Base-by-base conservation (phyloP, 2,888 invertebrate species). In the Pyralis farinalis region DNA sequence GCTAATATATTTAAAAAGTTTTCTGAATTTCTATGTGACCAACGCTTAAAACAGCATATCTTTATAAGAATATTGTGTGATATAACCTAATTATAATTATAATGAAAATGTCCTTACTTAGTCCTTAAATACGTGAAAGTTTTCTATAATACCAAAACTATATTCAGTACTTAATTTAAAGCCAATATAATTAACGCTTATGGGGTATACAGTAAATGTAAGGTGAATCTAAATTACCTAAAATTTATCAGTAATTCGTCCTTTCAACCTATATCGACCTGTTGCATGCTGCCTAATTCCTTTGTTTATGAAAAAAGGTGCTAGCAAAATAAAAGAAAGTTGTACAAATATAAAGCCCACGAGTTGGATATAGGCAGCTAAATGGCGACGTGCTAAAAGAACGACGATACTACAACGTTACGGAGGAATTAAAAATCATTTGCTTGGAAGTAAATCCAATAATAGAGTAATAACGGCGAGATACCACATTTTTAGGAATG, bases 1-100 rank as follows among this genome's bases (percentile, higher is more conserved):
- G 60, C 67, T 65, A 63, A 48, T 52, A 51, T 44, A 53, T 41
- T 16, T 3, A 46, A 58, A 58, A 61, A 59, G 43, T 59, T 68
- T 76, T 74, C 70, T 63, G 70, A 71, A 73, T 75, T 76, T 74
- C 62, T 70, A 78, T 64, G 66, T 71, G 87, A 88, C 87, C 87
- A 87, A 87, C 80, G 85, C 87, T 88, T 86, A 68, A 61, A 72
- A 76, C 79, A 77, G 86, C 87, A 87, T 87, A 87, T 87, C 85
- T 83, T 72, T 80, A 49, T 81, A 87, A 87, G 87, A 78, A 79
- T 76, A 82, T 70, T 78, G 86, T 88, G 87, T 87, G 87, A 87
- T 88, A 86, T 82, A 82, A 76, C 81, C 81, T 86, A 82, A 82
- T 75, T 82, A 69, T 84, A 80, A 78, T 71, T 67, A 40, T 53